These are phyloP conservation scores for Drosophila yakuba DNA, from an alignment of 1,140 invertebrate species.

Conservation along the genomic window DNA sequence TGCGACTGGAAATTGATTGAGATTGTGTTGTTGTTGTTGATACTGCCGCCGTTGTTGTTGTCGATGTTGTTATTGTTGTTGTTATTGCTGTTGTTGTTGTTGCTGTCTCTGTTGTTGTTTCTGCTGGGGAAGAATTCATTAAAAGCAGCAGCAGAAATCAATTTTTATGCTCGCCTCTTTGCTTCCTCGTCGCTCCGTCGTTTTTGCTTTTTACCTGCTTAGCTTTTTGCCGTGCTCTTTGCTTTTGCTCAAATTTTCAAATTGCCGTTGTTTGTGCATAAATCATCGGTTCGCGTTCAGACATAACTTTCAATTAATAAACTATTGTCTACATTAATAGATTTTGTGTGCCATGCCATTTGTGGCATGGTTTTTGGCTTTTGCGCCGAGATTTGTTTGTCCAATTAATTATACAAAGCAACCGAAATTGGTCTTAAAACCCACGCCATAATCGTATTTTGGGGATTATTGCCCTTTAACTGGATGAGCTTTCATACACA, in stretches of 20 bases:
- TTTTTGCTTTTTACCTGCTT: conserved; percentile 40
- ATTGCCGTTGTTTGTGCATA: conserved; percentile 44
- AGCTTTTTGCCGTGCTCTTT: conserved; percentile 16
- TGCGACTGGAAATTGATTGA: conserved; percentile 84
- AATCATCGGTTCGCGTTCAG: conserved; percentile 47
- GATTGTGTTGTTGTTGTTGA: conserved; percentile 76
- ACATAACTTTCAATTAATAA: conserved; percentile 80
- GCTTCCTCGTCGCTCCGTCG: conserved; percentile 4
- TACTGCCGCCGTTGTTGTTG: conserved; percentile 24
- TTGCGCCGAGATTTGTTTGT: conserved; percentile 61
- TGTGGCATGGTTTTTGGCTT: conserved; percentile 9
- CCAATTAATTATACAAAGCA: conserved; percentile 64
- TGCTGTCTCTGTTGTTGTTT: conserved; percentile 20
- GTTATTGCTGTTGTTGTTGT: conserved; percentile 13
- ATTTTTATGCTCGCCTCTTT: conserved; percentile 68
- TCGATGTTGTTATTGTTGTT: conserved; percentile 20
- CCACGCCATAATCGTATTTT: background rate
- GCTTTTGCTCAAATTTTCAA: conserved; percentile 25
- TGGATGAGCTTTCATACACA: conserved; percentile 26
- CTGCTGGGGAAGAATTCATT: conserved; percentile 63
- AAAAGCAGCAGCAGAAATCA: conserved; percentile 80
- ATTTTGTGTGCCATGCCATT: conserved; percentile 49
- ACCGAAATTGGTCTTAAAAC: conserved; percentile 12
- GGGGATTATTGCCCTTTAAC: conserved; percentile 23
- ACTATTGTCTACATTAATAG: conserved; percentile 80